Percentiles rank a stretch among this genome's conserved stretches.
These are phyloP conservation scores for Xenentodon cancila DNA, from an alignment of 2,797 vertebrate species.

Conservation along the genomic window DNA sequence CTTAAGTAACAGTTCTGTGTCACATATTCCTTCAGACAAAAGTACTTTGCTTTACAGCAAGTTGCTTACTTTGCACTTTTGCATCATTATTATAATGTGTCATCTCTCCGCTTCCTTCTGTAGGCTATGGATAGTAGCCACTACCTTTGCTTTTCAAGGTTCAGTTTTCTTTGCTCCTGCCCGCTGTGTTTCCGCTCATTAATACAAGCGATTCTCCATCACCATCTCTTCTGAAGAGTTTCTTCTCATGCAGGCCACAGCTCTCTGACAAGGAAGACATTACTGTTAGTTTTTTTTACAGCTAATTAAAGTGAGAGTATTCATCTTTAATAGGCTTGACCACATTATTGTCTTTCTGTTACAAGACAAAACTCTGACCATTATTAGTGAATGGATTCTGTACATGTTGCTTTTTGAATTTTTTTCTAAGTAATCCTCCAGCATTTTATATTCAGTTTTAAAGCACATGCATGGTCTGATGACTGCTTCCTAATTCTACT, in stretches of 20 bases:
- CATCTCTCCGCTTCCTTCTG: conserved; percentile 65
- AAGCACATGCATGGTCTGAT: background rate
- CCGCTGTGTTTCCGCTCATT: conserved; percentile 82
- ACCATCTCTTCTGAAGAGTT: conserved; percentile 63
- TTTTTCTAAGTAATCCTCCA: conserved; percentile 12
- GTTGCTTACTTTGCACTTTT: conserved; percentile 76
- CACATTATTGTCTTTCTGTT: conserved; percentile 54
- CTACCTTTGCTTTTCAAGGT: conserved; percentile 73
- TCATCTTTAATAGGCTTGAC: conserved; percentile 47
- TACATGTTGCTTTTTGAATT: conserved; percentile 41
- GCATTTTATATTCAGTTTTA: conserved; percentile 32
- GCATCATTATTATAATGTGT: conserved; percentile 74
- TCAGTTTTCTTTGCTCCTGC: conserved; percentile 72
- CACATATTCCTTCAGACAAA: conserved; percentile 52
- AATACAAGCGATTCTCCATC: conserved; percentile 75
- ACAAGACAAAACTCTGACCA: conserved; percentile 47
- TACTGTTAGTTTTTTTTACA: conserved; percentile 64
- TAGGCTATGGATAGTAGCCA: conserved; percentile 63
- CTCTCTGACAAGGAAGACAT: conserved; percentile 74
- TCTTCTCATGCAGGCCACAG: conserved; percentile 65
- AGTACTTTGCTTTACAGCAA: conserved; percentile 60
- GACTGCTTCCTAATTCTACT: no score
- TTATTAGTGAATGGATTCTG: conserved; percentile 57
- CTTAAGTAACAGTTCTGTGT: conserved; percentile 37
- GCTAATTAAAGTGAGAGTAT: conserved; percentile 76